Evolutionary conservation across 2,113 vertebrate species (phyloP).

Genomic region (human): DNA sequence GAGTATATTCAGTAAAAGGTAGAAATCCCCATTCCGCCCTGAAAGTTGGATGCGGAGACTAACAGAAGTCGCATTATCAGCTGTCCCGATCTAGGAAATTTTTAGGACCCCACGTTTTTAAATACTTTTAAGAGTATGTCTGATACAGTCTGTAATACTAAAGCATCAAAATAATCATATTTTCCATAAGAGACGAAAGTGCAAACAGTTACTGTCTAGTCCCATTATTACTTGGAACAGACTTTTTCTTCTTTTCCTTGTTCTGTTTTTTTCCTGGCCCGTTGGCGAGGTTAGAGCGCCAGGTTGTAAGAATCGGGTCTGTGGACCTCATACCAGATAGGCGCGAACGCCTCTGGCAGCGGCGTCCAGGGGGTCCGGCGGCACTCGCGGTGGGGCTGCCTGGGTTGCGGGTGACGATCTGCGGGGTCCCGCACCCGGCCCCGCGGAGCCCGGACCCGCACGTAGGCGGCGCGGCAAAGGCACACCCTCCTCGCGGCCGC

Average conservation of each 20-base stretch:
- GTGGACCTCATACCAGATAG: neutral
- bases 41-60: neutral
- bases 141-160: fast-evolving
- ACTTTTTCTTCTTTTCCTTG: neutral
- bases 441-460: neutral
- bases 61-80: neutral
- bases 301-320: neutral
- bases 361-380: neutral
- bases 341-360: neutral
- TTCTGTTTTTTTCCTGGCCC: neutral
- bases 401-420: neutral
- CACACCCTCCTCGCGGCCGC: constrained; percentile 51
- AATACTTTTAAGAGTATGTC: neutral
- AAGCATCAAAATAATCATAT: neutral
- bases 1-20: neutral
- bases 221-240: neutral
- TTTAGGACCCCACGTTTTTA: neutral
- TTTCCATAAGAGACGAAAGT: neutral
- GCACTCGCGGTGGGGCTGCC: no score
- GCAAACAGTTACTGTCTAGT: neutral
- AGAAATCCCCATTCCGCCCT: neutral
- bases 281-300: neutral
- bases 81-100: neutral
- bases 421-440: neutral
- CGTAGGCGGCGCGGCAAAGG: neutral